Conservation (phyloP, 2,113 vertebrate genomes). For the Larimichthys polyactis region DNA sequence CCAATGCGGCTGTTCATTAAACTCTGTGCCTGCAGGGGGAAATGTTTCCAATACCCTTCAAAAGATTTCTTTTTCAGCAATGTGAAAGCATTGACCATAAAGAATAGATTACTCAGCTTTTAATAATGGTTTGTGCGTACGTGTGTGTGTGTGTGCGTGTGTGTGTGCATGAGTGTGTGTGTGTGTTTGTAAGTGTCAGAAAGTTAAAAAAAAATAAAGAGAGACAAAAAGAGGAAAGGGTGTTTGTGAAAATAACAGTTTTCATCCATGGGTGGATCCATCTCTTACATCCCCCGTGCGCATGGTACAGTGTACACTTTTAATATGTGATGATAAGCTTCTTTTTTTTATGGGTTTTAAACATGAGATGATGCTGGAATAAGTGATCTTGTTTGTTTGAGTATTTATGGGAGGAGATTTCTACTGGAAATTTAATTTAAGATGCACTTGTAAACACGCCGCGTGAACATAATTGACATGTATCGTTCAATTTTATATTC, state of each 20-base stretch:
- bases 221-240: slow-evolving; percentile 16
- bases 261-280: slow-evolving; percentile 40
- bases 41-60: slow-evolving; percentile 76
- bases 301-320: slow-evolving; percentile 1
- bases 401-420: slow-evolving; percentile 6
- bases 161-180: background rate
- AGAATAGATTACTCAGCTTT: slow-evolving; percentile 76
- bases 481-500: slow-evolving; percentile 22
- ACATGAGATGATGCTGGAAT: slow-evolving; percentile 1
- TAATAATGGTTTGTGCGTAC: slow-evolving; percentile 45
- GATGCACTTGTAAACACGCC: background rate
- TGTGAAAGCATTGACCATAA: slow-evolving; percentile 71
- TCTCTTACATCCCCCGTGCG: slow-evolving; percentile 15
- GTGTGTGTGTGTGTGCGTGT: background rate
- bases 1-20: slow-evolving; percentile 75
- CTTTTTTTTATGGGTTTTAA: slow-evolving; percentile 36
- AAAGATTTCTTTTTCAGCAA: slow-evolving; percentile 72
- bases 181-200: slow-evolving; percentile 12
- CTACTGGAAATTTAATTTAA: background rate
- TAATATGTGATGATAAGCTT: slow-evolving; percentile 27
- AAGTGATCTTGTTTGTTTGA: slow-evolving; percentile 6
- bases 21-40: slow-evolving; percentile 70
- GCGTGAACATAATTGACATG: slow-evolving; percentile 9
- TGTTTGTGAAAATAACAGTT: slow-evolving; percentile 50
- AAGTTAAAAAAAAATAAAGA: background rate